phyloP scores from a whole-genome alignment of 2,888 invertebrate genomes.

The Rosalia funebris region DNA sequence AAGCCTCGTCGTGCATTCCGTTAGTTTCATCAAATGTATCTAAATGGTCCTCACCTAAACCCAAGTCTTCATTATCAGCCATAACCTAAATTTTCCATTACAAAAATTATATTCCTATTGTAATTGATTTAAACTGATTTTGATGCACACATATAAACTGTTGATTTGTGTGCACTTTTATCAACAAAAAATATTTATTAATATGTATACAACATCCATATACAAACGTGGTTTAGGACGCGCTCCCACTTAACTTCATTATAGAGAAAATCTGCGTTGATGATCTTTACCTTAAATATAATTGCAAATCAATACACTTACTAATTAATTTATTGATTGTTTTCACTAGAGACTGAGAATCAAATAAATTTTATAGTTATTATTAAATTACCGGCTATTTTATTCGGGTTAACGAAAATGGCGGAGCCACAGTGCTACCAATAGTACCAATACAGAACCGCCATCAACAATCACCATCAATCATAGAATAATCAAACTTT shows the following conservation, averaged over 20 bases:
- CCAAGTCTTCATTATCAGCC: slow-evolving; percentile 66
- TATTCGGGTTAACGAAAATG: slow-evolving; percentile 15
- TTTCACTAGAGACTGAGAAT: background rate
- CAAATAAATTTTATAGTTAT: slow-evolving; percentile 1
- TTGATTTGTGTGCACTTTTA: background rate
- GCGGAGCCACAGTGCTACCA: slow-evolving; percentile 1
- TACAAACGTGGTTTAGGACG: slow-evolving; percentile 15
- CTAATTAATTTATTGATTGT: background rate
- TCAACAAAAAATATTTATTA: background rate
- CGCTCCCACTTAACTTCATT: background rate
- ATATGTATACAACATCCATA: background rate
- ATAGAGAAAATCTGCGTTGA: background rate
- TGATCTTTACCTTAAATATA: background rate
- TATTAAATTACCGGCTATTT: slow-evolving; percentile 17
- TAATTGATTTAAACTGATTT: slow-evolving; percentile 4
- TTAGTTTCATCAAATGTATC: slow-evolving; percentile 70
- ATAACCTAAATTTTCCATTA: slow-evolving; percentile 53
- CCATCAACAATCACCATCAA: too few relatives aligned
- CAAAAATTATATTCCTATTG: slow-evolving; percentile 4
- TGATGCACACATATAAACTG: background rate
- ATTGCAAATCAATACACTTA: slow-evolving; percentile 8
- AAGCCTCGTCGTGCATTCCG: slow-evolving; percentile 65
- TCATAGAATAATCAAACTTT: too few relatives aligned
- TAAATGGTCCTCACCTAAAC: slow-evolving; percentile 64
- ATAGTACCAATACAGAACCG: too few relatives aligned